Conservation (phyloP, 2,797 vertebrate genomes). For the Bucorvus abyssinicus region DNA sequence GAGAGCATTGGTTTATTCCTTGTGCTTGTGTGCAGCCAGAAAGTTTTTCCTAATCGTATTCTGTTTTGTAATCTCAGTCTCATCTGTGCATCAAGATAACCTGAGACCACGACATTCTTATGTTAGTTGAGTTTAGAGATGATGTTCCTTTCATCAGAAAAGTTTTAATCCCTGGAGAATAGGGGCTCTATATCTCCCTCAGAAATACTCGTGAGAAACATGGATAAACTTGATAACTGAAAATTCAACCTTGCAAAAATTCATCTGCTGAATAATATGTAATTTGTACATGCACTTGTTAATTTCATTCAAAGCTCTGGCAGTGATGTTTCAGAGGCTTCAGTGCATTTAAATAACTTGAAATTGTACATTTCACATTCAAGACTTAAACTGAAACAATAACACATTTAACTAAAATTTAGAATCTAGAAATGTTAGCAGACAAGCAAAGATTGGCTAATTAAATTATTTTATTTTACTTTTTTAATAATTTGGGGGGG, state of each 20-base stretch:
- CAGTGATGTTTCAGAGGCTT: not conserved
- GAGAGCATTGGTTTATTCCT: not conserved
- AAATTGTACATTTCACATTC: constrained; percentile 18
- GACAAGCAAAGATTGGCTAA: not conserved
- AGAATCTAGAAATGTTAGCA: not conserved
- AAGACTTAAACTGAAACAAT: not conserved
- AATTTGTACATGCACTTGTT: constrained; percentile 37
- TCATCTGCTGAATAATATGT: constrained; percentile 38
- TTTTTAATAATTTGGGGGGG: not conserved
- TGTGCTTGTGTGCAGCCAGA: not conserved
- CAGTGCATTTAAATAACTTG: not conserved
- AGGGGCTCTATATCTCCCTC: not conserved
- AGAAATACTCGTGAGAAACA: constrained; percentile 15
- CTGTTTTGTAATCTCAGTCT: not conserved
- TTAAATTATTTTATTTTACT: not conserved
- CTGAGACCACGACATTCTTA: not conserved
- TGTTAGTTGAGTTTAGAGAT: not conserved
- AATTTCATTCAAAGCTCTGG: constrained; percentile 32
- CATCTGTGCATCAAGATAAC: not conserved
- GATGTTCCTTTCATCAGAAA: not conserved
- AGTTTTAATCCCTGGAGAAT: constrained; percentile 10
- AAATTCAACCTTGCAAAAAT: constrained; percentile 50
- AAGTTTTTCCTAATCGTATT: not conserved
- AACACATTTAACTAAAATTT: not conserved
- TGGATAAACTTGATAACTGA: constrained; percentile 40